Evolutionary conservation across 2,113 vertebrate species (phyloP), one percentile per base, ranked within the genome.

Genomic region (Xenus cinereus): DNA sequence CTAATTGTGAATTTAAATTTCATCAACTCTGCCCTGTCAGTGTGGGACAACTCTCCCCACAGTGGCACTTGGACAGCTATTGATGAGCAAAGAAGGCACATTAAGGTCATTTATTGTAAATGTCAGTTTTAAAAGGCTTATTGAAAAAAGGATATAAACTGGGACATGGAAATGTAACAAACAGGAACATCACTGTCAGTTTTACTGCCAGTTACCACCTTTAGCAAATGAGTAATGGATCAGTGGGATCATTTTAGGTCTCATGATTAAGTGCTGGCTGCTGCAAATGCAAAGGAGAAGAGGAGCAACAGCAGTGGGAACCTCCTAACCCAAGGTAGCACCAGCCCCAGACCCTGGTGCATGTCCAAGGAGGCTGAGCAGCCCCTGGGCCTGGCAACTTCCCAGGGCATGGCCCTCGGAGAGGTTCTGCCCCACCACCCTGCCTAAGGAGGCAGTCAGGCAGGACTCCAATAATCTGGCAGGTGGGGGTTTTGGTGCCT

Each of bases 291-390:
- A 60, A 54, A 71, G 62, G 15, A 56, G 21, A 24, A 75, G 67
- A 80, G 45, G 27, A 84, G 10, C 46, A 86, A 41, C 7, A 46
- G 41, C 71, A 71, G 9, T 39, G 62, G 23, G 24, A 84, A 53
- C 14, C 2, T 37, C 16, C 11, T 22, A 45, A 48, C 6, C 6
- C 32, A 51, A 63, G 50, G n/a, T 30, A 37, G 30, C 39, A 21
- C 11, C 28, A 57, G 41, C 17, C 26, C 4, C 1, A 1, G 21
- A 9, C 0, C 3, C 17, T 64, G 14, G 14, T 30, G 18, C 3
- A 20, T 60, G 57, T 81, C 45, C 27, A n/a, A 48, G n/a, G 60
- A 68, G 23, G 14, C 30, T 54, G 68, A 87, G 50, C 7, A 80
- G 39, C 20, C 10, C n/a, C 21, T 32, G 62, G 51, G 30, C 17